These are phyloP conservation scores for Tortrix viridana DNA, from an alignment of 2,888 invertebrate genomes.

Conservation along the genomic window DNA sequence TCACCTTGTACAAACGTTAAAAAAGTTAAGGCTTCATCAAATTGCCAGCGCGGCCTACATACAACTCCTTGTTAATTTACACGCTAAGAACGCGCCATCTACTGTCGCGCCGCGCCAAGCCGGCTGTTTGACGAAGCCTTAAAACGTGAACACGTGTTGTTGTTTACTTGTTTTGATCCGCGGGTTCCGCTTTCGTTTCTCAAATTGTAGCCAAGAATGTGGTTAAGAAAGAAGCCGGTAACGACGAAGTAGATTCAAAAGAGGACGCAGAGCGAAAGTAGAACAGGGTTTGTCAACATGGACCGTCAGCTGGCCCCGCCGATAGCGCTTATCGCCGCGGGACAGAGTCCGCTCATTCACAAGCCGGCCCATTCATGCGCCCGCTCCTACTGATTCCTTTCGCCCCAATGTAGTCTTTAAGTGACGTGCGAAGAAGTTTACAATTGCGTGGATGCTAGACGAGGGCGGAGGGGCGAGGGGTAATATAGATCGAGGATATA, in stretches of 20 bases:
- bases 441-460: slow-evolving; percentile 48
- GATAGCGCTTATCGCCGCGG: slow-evolving; percentile 81
- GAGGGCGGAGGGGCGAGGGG: slow-evolving; percentile 61
- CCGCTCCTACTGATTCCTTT: slow-evolving; percentile 55
- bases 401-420: slow-evolving; percentile 62
- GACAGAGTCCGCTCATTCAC: slow-evolving; percentile 84
- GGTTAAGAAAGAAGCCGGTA: slow-evolving; percentile 11
- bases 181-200: not conserved
- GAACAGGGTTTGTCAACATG: slow-evolving; percentile 83
- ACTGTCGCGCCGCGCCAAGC: too few species aligned
- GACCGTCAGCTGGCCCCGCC: slow-evolving; percentile 80
- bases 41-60: too few species aligned
- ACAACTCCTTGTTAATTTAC: too few species aligned
- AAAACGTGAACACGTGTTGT: too few species aligned
- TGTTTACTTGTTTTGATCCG: not conserved
- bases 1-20: too few species aligned
- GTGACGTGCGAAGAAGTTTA: slow-evolving; percentile 54
- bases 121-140: too few species aligned
- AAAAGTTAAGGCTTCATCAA: too few species aligned
- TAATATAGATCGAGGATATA: slow-evolving; percentile 81
- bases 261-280: slow-evolving; percentile 71
- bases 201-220: not conserved
- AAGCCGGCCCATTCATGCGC: slow-evolving; percentile 80
- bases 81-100: too few species aligned
- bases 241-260: slow-evolving; percentile 65